Base-by-base conservation (phyloP, 1,140 invertebrate species). In the Aphaenogaster floridana region DNA sequence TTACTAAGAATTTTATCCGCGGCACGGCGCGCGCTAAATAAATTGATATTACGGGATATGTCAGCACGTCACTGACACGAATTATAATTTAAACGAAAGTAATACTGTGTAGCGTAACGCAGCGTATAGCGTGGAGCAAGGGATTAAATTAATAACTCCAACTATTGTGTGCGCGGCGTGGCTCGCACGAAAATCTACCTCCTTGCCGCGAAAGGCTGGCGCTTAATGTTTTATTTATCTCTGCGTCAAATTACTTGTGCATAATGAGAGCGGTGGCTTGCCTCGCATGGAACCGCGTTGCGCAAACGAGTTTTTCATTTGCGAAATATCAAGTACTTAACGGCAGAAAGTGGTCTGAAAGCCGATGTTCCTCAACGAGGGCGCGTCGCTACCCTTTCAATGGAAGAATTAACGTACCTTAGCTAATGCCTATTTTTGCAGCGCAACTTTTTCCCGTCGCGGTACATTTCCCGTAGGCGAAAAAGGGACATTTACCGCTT, bases 181-280 rank as follows among this genome's bases (percentile, higher is more conserved):
- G 50, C 39, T 57, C 68, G 50, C 28, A 42, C 39, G 54, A 57
- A 61, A 48, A 74, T 54, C 42, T 50, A 54, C 28, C 21, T 81
- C 28, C 50, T 71, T 21, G 28, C 39, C 9, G 21, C 17, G 28
- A 61, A 42, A 61, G 17, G 68, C 42, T 34, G 80, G 80, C 52
- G 42, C 59, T 84, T 84, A 84, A 84, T 84, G 80, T 76, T 84
- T 74, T 84, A 84, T 84, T 84, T 84, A 84, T 74, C 34, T 63
- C 80, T 36, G 80, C 69, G 54, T 84, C 80, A 76, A 84, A 84
- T 84, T 81, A 69, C 66, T 83, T 71, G 45, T 34, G 80, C 54
- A 84, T 84, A 84, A 84, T 84, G 54, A 74, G n/a, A 52, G 45
- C 36, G 45, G 15, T 36, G 42, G 54, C 11, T 59, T 17, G 80